A percentile compares a stretch with the other conserved stretches of the same genome.
Evolutionary conservation across 1,140 invertebrate genomes (phyloP).

Genomic region (Pararge aegeria): DNA sequence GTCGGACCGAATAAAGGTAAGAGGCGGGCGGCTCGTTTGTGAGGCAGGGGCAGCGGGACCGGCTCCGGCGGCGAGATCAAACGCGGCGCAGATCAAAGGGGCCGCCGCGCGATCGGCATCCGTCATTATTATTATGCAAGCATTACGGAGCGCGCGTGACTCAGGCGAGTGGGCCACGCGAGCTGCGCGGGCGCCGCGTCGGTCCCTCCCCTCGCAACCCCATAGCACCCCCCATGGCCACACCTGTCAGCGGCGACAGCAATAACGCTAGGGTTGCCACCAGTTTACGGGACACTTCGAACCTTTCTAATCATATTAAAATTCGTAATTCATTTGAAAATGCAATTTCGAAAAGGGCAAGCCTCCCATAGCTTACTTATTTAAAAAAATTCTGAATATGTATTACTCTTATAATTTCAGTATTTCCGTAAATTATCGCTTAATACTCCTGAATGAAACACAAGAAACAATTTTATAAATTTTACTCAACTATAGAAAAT

Average conservation of each 20-base stretch:
- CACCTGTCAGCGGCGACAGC: slow-evolving; percentile 47
- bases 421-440: too few relatives aligned
- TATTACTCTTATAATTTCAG: too few relatives aligned
- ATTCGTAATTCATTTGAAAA: too few relatives aligned
- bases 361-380: too few relatives aligned
- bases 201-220: slow-evolving; percentile 35
- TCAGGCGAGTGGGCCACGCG: slow-evolving; percentile 74
- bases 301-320: too few relatives aligned
- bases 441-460: too few relatives aligned
- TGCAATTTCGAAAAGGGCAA: too few relatives aligned
- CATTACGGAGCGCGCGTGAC: slow-evolving; percentile 77
- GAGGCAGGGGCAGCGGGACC: slow-evolving; percentile 67
- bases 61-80: slow-evolving; percentile 75
- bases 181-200: slow-evolving; percentile 61
- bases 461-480: too few relatives aligned
- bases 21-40: slow-evolving; percentile 67
- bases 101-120: slow-evolving; percentile 78
- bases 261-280: not conserved
- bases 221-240: slow-evolving; percentile 37
- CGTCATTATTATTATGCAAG: slow-evolving; percentile 80
- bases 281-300: not conserved
- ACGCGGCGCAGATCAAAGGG: slow-evolving; percentile 73
- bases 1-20: slow-evolving; percentile 72
- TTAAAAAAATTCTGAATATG: too few relatives aligned
- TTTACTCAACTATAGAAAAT: too few relatives aligned